Conservation (phyloP, 2,888 invertebrate genomes). For the Sinentomon sp. region DNA sequence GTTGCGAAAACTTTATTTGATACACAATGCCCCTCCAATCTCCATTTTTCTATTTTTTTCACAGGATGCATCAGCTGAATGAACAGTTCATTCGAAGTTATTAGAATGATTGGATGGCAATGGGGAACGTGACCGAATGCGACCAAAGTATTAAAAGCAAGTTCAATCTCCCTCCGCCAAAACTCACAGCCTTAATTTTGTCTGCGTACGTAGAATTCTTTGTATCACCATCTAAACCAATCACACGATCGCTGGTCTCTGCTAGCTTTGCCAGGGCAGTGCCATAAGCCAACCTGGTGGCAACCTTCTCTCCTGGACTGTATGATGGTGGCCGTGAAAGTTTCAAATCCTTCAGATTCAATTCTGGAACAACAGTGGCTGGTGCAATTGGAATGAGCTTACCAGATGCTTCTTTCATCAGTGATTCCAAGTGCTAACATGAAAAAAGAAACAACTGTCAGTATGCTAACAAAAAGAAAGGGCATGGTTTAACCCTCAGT, state of each 20-base stretch:
- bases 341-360: constrained; percentile 39
- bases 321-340: constrained; percentile 59
- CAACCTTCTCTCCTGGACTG: constrained; percentile 42
- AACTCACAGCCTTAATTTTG: constrained; percentile 40
- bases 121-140: no score
- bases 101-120: no score
- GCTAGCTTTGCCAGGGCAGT: constrained; percentile 70
- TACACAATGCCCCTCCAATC: no score
- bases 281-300: constrained; percentile 83
- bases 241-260: constrained; percentile 36
- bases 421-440: constrained; percentile 30
- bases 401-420: constrained; percentile 36
- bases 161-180: no score
- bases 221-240: constrained; percentile 89
- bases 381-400: constrained; percentile 35
- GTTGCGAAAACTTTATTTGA: no score
- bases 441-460: constrained; percentile 8
- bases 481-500: no score
- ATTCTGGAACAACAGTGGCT: constrained; percentile 35
- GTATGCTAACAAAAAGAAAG: background rate
- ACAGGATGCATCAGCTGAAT: no score
- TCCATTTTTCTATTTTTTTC: no score
- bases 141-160: no score
- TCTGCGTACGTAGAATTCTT: constrained; percentile 96
- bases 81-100: no score